Base-by-base conservation (phyloP, 2,888 invertebrate species). In the Ligdia adustata region DNA sequence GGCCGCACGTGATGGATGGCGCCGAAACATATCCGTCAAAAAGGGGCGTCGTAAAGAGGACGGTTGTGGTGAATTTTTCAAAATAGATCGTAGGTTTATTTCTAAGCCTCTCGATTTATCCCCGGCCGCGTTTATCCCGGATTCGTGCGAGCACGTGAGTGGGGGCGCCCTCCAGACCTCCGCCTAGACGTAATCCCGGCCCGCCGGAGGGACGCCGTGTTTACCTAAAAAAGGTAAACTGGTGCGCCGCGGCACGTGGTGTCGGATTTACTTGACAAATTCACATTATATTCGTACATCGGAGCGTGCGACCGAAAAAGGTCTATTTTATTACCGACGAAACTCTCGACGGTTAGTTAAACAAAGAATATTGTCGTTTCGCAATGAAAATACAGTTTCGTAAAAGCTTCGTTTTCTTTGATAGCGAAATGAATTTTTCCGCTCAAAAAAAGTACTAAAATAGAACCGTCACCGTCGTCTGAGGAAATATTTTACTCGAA, bases 181-280 rank as follows among this genome's bases (percentile, higher is more conserved):
- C 31, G 32, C 18, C 68, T 61, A 60, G 61, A 60, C 55, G 64
- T 75, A 79, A 79, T 79, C 71, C 72, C 64, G 51, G n/a, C n/a
- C 67, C 42, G 39, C 47, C 64, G 69, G 31, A 53, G 72, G 63
- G 72, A 74, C 64, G 60, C 64, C 61, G 55, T 74, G 72, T 75
- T 77, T 75, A 71, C 72, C 67, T 68, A 72, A 32, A 78, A 78
- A 82, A 82, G 77, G 76, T 79, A 79, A 72, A 78, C 76, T 78
- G 73, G n/a, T n/a, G 70, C 77, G 33, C 26, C 35, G 68, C 70
- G 69, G 66, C 71, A 69, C 68, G 62, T 74, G 59, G 78, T 78
- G 78, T 82, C 70, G 76, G 78, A 75, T 82, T 87, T 79, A 73
- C 74, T 76, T 72, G 70, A 82, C 79, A 83, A 82, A 82, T 79